Evolutionary conservation across 2,113 vertebrate genomes (phyloP).

Genomic region (Solenodon paradoxus): DNA sequence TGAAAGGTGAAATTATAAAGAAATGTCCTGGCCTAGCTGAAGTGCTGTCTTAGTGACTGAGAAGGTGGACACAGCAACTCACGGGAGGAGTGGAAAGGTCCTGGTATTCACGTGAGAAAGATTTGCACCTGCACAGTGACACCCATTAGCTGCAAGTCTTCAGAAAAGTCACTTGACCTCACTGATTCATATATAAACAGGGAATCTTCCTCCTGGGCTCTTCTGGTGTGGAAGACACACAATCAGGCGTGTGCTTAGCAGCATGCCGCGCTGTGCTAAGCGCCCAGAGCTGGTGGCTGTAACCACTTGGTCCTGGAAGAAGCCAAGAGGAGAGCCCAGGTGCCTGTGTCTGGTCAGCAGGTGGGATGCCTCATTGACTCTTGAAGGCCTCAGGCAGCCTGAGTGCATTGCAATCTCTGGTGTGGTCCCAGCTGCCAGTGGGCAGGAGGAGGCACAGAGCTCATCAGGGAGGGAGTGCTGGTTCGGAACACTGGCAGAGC

Average conservation of each 20-base stretch:
- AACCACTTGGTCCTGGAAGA: not conserved
- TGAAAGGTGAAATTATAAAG: not conserved
- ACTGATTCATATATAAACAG: not conserved
- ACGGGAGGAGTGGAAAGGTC: not conserved
- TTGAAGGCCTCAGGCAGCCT: not conserved
- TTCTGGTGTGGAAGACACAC: not conserved
- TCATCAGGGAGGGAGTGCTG: not conserved
- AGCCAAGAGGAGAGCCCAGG: not conserved
- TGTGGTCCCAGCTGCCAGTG: not conserved
- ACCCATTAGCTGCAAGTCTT: not conserved
- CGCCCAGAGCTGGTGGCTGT: not conserved
- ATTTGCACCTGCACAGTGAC: not conserved
- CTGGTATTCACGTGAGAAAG: not conserved
- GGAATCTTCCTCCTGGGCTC: not conserved
- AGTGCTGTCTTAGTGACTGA: not conserved
- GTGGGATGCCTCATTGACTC: accelerated
- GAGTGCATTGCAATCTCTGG: accelerated
- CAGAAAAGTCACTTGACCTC: not conserved
- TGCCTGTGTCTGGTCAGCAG: accelerated
- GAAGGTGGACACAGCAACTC: not conserved
- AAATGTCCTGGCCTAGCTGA: not conserved
- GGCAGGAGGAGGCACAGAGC: accelerated
- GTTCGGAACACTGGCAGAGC: not conserved
- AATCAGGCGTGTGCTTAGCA: not conserved
- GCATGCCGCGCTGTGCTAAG: not conserved